phyloP scores from a whole-genome alignment of 2,797 vertebrate species.

The Otus scops region DNA sequence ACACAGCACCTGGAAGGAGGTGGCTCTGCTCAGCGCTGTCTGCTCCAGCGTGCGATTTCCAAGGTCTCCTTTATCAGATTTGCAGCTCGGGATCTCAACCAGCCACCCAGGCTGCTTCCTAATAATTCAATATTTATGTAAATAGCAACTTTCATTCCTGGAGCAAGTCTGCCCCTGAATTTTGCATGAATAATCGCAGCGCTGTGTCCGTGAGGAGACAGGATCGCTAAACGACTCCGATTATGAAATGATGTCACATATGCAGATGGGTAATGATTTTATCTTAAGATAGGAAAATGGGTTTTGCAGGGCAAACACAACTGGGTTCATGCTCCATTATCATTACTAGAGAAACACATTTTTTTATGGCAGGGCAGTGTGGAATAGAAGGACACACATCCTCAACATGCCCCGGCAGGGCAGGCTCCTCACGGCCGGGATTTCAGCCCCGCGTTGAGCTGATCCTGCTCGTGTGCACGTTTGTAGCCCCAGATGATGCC shows the following conservation, averaged over 20 bases:
- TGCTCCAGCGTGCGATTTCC: not conserved
- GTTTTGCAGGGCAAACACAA: not conserved
- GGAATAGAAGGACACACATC: rapidly evolving
- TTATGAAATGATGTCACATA: constrained; percentile 40
- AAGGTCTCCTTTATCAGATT: not conserved
- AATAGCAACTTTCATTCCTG: not conserved
- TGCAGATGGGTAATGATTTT: constrained; percentile 25
- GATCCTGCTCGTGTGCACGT: not conserved
- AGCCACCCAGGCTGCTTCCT: not conserved
- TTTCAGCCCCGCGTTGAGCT: not conserved
- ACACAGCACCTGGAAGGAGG: not conserved
- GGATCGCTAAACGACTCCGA: not conserved
- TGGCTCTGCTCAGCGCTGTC: not conserved
- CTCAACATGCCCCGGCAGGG: rapidly evolving
- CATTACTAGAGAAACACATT: not conserved
- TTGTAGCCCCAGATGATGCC: not conserved
- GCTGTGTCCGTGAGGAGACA: not conserved
- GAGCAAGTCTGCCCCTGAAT: not conserved
- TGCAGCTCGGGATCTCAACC: not conserved
- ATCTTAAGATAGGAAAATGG: not conserved
- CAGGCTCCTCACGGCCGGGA: not conserved
- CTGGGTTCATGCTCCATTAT: not conserved
- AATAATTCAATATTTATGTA: not conserved
- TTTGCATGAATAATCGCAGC: not conserved
- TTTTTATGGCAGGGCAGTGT: not conserved